phyloP scores from a whole-genome alignment of 2,797 vertebrate species.

The Phoebastria nigripes region DNA sequence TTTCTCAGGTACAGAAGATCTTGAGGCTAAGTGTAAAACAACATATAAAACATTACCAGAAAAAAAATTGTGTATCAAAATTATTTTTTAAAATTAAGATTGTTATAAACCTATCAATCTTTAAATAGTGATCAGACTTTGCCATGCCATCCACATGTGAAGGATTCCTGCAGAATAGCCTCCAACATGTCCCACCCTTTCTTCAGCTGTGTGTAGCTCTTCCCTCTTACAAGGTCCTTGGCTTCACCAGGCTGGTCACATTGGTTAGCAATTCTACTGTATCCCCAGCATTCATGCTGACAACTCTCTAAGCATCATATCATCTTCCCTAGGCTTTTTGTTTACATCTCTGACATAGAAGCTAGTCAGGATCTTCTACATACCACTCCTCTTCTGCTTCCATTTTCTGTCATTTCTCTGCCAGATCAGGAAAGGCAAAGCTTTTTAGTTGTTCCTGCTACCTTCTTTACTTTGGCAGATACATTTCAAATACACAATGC shows the following conservation, averaged over 20 bases:
- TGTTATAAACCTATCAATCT: not conserved
- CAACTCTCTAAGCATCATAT: not conserved
- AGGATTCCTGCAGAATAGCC: not conserved
- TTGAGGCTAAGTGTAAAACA: not conserved
- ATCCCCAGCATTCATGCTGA: not conserved
- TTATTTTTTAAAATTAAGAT: not conserved
- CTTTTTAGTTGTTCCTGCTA: not conserved
- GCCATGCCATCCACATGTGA: not conserved
- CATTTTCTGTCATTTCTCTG: not conserved
- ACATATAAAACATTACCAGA: not conserved
- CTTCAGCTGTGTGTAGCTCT: not conserved
- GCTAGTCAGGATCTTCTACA: not conserved
- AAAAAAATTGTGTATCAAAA: no score
- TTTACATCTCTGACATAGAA: not conserved
- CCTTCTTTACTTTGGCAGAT: not conserved
- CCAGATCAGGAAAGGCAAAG: not conserved
- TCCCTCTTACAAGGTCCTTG: not conserved
- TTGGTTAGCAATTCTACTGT: not conserved
- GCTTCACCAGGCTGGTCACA: not conserved
- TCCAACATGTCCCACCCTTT: not conserved
- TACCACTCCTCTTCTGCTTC: not conserved
- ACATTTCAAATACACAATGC: not conserved
- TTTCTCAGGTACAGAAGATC: not conserved
- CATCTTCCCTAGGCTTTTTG: not conserved
- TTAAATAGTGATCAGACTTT: not conserved